These are phyloP conservation scores for Carollia perspicillata DNA, from an alignment of 2,113 vertebrate genomes.

Conservation along the genomic window DNA sequence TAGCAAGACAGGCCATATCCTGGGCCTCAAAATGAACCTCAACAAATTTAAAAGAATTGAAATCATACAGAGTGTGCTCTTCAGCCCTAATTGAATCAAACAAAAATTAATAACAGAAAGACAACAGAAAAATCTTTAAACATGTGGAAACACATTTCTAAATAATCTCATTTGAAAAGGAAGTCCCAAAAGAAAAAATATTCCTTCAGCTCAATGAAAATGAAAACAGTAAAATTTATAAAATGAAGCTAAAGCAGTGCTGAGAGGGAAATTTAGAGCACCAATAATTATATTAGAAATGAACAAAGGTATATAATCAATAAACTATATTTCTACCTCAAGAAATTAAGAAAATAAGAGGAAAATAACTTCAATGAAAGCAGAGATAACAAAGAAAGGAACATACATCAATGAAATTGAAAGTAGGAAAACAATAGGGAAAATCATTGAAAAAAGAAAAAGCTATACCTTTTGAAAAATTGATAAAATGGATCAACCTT, in stretches of 20 bases:
- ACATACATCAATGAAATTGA: too few species aligned
- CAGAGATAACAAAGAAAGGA: not conserved
- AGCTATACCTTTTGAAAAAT: not conserved
- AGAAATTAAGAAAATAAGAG: not conserved
- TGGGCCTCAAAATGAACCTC: not conserved
- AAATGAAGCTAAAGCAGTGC: not conserved
- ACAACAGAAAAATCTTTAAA: not conserved
- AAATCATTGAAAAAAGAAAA: too few species aligned
- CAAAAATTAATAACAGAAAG: not conserved
- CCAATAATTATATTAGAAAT: not conserved
- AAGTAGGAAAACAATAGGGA: too few species aligned
- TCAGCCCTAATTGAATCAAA: not conserved
- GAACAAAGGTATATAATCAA: not conserved
- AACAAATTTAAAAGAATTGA: not conserved
- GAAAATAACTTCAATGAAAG: too few species aligned
- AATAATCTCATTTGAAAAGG: not conserved
- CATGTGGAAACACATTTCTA: not conserved
- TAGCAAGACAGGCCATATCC: not conserved
- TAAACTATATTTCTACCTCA: not conserved
- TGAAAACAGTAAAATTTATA: not conserved
- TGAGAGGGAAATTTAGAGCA: not conserved
- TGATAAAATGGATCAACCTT: not conserved
- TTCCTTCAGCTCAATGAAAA: not conserved
- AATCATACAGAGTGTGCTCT: not conserved
- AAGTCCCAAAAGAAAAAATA: not conserved